phyloP scores from a whole-genome alignment of 2,113 vertebrate species.

The Thalassoma bifasciatum region DNA sequence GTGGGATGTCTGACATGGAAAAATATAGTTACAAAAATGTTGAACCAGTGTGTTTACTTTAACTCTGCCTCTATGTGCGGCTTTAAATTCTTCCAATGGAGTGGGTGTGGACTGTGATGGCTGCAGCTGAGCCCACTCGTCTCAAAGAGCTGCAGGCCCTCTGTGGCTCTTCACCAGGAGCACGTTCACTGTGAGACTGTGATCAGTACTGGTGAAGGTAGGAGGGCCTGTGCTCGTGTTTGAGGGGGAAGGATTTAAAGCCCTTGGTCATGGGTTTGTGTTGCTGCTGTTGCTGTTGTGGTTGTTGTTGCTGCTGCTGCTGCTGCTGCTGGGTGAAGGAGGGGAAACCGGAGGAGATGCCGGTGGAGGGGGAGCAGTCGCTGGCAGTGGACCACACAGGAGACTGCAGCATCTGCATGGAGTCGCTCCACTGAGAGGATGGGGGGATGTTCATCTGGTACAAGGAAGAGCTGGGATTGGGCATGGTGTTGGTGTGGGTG shows the following conservation, averaged over 20 bases:
- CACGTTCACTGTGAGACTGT: not conserved
- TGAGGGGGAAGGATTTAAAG: conserved; percentile 96
- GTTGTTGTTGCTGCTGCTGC: conserved; percentile 81
- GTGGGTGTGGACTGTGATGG: conserved; percentile 53
- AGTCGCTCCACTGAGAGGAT: conserved; percentile 93
- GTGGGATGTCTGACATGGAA: conserved; percentile 72
- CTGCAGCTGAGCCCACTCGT: conserved; percentile 44
- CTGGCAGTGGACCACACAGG: conserved; percentile 92
- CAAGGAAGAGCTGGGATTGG: conserved; percentile 89
- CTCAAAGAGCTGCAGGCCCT: conserved; percentile 49
- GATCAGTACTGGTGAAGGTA: conserved; percentile 96
- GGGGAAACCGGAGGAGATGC: conserved; percentile 87
- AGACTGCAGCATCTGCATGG: conserved; percentile 95
- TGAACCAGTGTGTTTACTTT: conserved; percentile 70
- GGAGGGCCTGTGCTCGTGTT: conserved; percentile 94
- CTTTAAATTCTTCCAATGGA: conserved; percentile 63
- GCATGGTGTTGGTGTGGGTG: conserved; percentile 85
- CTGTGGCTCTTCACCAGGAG: conserved; percentile 30
- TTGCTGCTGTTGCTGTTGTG: conserved; percentile 63
- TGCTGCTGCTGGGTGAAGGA: conserved; percentile 90
- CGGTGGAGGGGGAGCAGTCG: conserved; percentile 86
- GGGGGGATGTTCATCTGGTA: conserved; percentile 92
- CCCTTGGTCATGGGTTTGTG: conserved; percentile 94
- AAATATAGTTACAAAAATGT: conserved; percentile 74
- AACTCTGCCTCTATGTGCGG: conserved; percentile 46